These are phyloP conservation scores for Phodopus roborovskii DNA, from an alignment of 2,113 vertebrate species.

Conservation along the genomic window DNA sequence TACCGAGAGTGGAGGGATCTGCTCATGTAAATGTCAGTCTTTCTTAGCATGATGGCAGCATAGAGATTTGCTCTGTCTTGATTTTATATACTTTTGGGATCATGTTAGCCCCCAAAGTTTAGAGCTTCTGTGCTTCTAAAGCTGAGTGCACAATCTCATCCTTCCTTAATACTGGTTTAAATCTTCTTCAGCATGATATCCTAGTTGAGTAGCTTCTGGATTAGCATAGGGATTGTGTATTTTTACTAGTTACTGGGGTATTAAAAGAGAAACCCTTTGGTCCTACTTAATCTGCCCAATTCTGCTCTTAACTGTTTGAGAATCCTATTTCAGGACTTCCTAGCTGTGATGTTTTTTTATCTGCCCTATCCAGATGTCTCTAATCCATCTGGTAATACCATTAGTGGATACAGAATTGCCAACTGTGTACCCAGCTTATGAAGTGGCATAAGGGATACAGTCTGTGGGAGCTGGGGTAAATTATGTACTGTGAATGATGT, in stretches of 20 bases:
- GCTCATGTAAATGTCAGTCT: background rate
- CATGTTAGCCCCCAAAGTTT: background rate
- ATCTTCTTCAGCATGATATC: slow-evolving; percentile 73
- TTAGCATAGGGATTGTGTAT: slow-evolving; percentile 73
- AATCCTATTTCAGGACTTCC: background rate
- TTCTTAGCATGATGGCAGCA: background rate
- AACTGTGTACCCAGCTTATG: background rate
- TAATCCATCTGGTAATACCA: background rate
- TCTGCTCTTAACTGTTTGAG: slow-evolving; percentile 1
- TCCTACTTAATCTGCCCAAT: background rate
- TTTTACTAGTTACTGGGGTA: slow-evolving; percentile 52
- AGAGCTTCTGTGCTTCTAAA: background rate
- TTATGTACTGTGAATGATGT: background rate
- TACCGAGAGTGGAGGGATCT: background rate
- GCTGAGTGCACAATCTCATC: slow-evolving; percentile 1
- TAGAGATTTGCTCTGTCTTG: slow-evolving; percentile 76
- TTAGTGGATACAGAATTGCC: background rate
- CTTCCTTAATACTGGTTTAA: slow-evolving; percentile 73
- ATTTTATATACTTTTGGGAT: slow-evolving; percentile 72
- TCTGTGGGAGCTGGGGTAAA: background rate
- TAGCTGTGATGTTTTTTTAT: background rate
- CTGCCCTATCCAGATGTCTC: slow-evolving; percentile 27
- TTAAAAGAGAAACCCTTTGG: slow-evolving; percentile 32
- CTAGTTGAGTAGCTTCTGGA: slow-evolving; percentile 79
- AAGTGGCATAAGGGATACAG: background rate